phyloP scores from a whole-genome alignment of 1,140 invertebrate species.

The Pseudomyrmex cubaensis region DNA sequence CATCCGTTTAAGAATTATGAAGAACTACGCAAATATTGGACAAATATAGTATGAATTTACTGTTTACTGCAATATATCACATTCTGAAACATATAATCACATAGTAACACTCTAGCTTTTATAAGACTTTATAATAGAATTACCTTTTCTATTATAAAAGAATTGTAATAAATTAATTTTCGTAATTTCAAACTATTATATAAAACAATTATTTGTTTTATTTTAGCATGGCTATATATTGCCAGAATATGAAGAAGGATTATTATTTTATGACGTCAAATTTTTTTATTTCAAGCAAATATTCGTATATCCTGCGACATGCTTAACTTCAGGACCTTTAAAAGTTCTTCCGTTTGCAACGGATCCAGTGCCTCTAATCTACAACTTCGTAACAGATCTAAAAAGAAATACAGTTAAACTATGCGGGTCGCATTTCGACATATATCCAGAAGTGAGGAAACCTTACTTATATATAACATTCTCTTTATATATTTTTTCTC shows the following conservation, averaged over 20 bases:
- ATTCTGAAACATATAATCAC: not conserved
- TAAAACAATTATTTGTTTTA: not conserved
- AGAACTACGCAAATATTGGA: constrained; percentile 80
- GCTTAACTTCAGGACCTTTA: constrained; percentile 62
- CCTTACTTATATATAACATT: constrained; percentile 14
- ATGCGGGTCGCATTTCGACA: constrained; percentile 67
- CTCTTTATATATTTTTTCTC: not conserved
- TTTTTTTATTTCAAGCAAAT: constrained; percentile 65
- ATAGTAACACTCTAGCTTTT: too few species aligned
- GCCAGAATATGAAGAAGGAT: constrained; percentile 72
- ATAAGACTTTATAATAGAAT: too few species aligned
- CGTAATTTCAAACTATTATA: not conserved
- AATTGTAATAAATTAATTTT: not conserved
- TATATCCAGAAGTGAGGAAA: constrained; percentile 41
- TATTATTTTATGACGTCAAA: constrained; percentile 75
- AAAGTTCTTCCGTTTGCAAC: constrained; percentile 53
- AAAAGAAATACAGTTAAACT: constrained; percentile 54
- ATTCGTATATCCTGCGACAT: constrained; percentile 75
- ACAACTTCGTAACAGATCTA: constrained; percentile 67
- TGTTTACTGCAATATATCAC: not conserved
- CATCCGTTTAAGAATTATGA: constrained; percentile 76
- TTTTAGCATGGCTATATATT: constrained; percentile 80
- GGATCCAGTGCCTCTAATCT: constrained; percentile 56
- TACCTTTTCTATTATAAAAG: too few species aligned
- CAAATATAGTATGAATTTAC: constrained; percentile 78